These are phyloP conservation scores for Camelus bactrianus DNA, from an alignment of 2,113 vertebrate species.

Conservation along the genomic window DNA sequence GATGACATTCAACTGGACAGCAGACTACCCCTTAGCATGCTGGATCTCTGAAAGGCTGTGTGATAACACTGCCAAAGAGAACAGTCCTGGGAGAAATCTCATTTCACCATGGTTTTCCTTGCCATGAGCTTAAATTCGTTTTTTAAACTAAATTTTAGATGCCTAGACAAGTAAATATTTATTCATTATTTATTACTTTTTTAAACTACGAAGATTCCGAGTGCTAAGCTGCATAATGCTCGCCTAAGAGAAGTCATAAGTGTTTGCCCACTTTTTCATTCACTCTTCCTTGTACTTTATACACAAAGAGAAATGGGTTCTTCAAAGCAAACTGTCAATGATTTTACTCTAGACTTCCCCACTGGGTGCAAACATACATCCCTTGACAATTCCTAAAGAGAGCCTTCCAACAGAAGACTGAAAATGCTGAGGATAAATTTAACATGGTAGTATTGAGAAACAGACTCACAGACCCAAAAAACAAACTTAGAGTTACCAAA, in stretches of 20 bases:
- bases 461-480: too few species aligned
- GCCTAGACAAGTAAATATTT: constrained; percentile 70
- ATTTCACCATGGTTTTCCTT: constrained; percentile 67
- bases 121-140: constrained; percentile 58
- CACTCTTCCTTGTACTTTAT: constrained; percentile 29
- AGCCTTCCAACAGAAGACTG: background rate
- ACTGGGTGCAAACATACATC: background rate
- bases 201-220: constrained; percentile 57
- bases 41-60: constrained; percentile 66
- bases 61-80: constrained; percentile 72
- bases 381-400: constrained; percentile 39
- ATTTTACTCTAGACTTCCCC: constrained; percentile 48
- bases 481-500: too few species aligned
- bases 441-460: background rate
- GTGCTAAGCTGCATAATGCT: constrained; percentile 11
- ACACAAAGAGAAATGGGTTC: constrained; percentile 9
- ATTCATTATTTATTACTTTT: constrained; percentile 75
- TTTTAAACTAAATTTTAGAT: constrained; percentile 71
- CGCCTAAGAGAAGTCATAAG: constrained; percentile 47
- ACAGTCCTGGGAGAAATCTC: constrained; percentile 57
- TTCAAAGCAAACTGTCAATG: background rate
- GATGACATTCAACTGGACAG: constrained; percentile 79
- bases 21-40: constrained; percentile 63
- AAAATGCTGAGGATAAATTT: background rate
- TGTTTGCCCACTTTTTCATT: constrained; percentile 63